These are phyloP conservation scores for Triops longicaudatus DNA, from an alignment of 1,140 invertebrate species.

Conservation along the genomic window DNA sequence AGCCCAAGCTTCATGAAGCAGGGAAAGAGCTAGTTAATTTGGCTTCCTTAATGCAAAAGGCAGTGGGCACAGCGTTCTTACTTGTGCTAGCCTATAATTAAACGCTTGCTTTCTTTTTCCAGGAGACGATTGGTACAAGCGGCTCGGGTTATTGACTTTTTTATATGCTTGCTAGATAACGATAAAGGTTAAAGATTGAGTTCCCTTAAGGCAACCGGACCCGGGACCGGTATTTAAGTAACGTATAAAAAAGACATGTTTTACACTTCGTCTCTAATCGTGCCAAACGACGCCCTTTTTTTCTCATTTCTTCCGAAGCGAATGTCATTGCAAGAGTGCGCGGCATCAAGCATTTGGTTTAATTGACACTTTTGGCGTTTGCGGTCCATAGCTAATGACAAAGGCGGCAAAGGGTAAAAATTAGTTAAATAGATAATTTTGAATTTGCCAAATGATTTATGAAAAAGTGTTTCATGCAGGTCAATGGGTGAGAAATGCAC, in stretches of 20 bases:
- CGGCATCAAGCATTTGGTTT: not conserved
- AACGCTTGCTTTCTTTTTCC: not conserved
- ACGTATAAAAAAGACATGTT: not conserved
- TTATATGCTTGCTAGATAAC: not conserved
- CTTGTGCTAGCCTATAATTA: not conserved
- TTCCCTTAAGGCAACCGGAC: not conserved
- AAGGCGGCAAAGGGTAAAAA: not conserved
- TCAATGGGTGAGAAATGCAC: slow-evolving; percentile 1
- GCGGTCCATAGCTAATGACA: slow-evolving; percentile 3
- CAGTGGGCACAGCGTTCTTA: not conserved
- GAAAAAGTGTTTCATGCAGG: not conserved
- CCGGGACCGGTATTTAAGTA: slow-evolving; percentile 11
- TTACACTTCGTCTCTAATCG: not conserved
- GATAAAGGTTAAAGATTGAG: not conserved
- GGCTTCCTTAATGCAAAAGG: not conserved
- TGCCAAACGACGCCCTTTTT: slow-evolving; percentile 5
- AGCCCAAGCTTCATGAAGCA: not conserved
- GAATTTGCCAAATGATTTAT: not conserved
- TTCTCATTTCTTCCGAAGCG: not conserved
- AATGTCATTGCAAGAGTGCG: not conserved
- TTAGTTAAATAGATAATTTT: not conserved
- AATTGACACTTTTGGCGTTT: not conserved
- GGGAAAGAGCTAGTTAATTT: slow-evolving; percentile 8
- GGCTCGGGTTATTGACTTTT: not conserved
- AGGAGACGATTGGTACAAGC: not conserved